A percentile compares a stretch with the other conserved stretches of the same genome.
phyloP scores from a whole-genome alignment of 2,113 vertebrate genomes.

The Phylloscopus whistleri region DNA sequence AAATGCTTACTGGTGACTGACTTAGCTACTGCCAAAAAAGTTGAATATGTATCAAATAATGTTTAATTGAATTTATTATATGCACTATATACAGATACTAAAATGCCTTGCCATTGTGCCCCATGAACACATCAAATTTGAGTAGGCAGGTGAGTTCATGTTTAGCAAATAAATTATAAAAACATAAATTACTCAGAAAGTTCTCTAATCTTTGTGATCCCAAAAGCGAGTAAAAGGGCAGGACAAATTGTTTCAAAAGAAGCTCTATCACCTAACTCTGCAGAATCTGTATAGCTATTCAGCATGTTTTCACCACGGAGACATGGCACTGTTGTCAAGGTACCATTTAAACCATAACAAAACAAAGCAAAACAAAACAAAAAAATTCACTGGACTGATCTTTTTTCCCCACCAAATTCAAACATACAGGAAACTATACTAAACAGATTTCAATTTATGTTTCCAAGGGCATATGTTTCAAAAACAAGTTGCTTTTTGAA shows the following conservation, averaged over 20 bases:
- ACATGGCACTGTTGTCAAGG: constrained; percentile 67
- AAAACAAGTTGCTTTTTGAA: constrained; percentile 62
- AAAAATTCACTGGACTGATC: constrained; percentile 10
- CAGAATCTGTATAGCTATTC: constrained; percentile 48
- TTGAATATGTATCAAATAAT: constrained; percentile 87
- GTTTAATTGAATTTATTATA: constrained; percentile 85
- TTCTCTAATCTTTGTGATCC: constrained; percentile 52
- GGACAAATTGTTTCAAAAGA: constrained; percentile 58
- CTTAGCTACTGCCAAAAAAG: constrained; percentile 81
- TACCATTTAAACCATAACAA: constrained; percentile 47
- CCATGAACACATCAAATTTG: constrained; percentile 70
- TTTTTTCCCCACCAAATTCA: constrained; percentile 46
- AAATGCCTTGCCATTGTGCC: constrained; percentile 77
- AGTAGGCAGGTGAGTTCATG: constrained; percentile 71
- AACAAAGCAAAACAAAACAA: neutral
- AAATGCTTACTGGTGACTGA: constrained; percentile 78
- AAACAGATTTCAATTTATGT: constrained; percentile 38
- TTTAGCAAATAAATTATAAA: constrained; percentile 78
- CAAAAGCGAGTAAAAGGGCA: constrained; percentile 45
- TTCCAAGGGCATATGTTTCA: constrained; percentile 58
- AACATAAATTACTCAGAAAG: constrained; percentile 65
- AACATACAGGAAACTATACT: constrained; percentile 63
- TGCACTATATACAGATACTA: constrained; percentile 86
- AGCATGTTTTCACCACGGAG: constrained; percentile 53
- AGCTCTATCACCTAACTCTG: constrained; percentile 55